A percentile compares a stretch with the other conserved stretches of the same genome.
Evolutionary conservation across 2,888 invertebrate genomes (phyloP).

Genomic region (Thelaira solivaga): DNA sequence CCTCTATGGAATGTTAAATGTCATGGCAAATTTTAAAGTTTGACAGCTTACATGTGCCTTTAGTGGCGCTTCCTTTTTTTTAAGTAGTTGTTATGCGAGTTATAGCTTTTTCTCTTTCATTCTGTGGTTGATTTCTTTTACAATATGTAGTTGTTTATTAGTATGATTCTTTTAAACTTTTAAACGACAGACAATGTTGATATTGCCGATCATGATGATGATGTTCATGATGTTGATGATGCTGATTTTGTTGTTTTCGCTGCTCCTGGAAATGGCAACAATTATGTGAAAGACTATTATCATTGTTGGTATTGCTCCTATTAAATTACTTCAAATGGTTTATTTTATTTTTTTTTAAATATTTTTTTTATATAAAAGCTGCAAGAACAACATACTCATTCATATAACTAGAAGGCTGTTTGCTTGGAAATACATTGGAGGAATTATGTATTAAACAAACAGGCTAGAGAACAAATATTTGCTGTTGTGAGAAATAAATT

Average conservation of each 20-base stretch:
- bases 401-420: too few relatives aligned
- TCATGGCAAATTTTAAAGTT: conserved; percentile 76
- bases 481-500: too few relatives aligned
- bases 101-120: neutral
- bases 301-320: neutral
- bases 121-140: conserved; percentile 44
- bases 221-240: neutral
- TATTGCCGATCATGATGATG: neutral
- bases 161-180: neutral
- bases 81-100: neutral
- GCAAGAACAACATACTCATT: too few relatives aligned
- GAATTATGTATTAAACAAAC: too few relatives aligned
- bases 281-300: conserved; percentile 28
- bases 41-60: conserved; percentile 73
- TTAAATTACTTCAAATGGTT: neutral
- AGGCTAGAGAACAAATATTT: too few relatives aligned
- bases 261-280: conserved; percentile 14
- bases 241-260: too few relatives aligned
- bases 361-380: too few relatives aligned
- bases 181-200: neutral
- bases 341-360: too few relatives aligned
- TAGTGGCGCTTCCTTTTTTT: conserved; percentile 55
- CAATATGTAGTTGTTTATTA: conserved; percentile 32
- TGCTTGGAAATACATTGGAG: too few relatives aligned
- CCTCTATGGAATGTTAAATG: conserved; percentile 72